A percentile compares a stretch with the other conserved stretches of the same genome.
phyloP scores from a whole-genome alignment of 2,888 invertebrate species.

The Coleophora flavipennella region DNA sequence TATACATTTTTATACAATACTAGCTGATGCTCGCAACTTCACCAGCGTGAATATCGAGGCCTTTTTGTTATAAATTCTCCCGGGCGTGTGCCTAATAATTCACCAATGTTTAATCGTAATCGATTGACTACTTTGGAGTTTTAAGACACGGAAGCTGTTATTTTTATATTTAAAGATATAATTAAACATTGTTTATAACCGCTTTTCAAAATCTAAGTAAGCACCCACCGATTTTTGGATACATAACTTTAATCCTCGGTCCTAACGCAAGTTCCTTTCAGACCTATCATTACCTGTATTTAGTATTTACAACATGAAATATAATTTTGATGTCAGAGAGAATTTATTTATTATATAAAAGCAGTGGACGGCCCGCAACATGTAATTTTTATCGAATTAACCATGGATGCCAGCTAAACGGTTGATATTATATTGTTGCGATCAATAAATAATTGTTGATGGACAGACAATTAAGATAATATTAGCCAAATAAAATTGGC shows the following conservation, averaged over 20 bases:
- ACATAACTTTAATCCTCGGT: conserved; percentile 4
- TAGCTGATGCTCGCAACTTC: no score
- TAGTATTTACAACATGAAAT: conserved; percentile 54
- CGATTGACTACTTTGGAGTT: no score
- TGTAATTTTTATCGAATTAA: conserved; percentile 45
- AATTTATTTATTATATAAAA: conserved; percentile 41
- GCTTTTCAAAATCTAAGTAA: not conserved
- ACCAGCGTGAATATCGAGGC: no score
- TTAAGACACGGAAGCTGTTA: no score
- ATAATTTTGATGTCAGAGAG: conserved; percentile 41
- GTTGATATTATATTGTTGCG: conserved; percentile 28
- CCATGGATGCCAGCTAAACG: conserved; percentile 28
- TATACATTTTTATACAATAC: no score
- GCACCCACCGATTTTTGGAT: not conserved
- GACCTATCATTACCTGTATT: conserved; percentile 36
- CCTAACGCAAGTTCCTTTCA: conserved; percentile 8
- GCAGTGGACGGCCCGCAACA: conserved; percentile 23
- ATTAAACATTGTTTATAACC: no score
- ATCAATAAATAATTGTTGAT: conserved; percentile 11
- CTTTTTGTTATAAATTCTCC: no score
- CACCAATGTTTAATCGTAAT: no score
- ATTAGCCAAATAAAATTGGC: conserved; percentile 7
- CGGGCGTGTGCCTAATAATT: no score
- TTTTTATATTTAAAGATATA: no score
- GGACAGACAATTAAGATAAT: conserved; percentile 8